Conservation (phyloP, 2,113 vertebrate species). For the Gymnocephalus cernua region DNA sequence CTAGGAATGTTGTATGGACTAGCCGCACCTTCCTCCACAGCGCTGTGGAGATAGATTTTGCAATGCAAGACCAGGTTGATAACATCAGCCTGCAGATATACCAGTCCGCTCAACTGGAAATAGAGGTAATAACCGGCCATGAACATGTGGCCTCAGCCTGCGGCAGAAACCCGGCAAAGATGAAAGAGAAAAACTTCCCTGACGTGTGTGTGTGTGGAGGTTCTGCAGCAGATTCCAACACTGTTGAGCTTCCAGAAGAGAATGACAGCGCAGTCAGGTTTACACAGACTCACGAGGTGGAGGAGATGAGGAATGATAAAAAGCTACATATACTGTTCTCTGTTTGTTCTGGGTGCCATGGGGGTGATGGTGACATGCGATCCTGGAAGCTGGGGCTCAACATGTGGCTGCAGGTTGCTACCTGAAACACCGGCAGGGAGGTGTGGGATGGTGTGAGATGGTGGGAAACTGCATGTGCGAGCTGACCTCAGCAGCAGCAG, state of each 20-base stretch:
- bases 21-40: too few relatives aligned
- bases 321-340: slow-evolving; percentile 21
- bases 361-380: slow-evolving; percentile 66
- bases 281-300: neutral
- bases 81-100: neutral
- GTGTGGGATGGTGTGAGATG: neutral
- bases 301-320: slow-evolving; percentile 7
- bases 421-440: slow-evolving; percentile 12
- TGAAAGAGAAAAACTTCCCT: neutral
- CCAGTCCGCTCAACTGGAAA: neutral
- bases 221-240: slow-evolving; percentile 11
- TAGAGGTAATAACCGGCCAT: neutral
- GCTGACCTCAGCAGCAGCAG: neutral
- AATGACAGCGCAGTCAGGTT: neutral
- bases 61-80: neutral
- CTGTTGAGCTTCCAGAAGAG: neutral
- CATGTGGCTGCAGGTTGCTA: slow-evolving; percentile 63
- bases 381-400: slow-evolving; percentile 27
- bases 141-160: neutral
- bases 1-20: too few relatives aligned
- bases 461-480: neutral
- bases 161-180: neutral
- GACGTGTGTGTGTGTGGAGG: neutral
- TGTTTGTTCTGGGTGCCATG: slow-evolving; percentile 22
- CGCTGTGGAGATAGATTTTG: too few relatives aligned